Percentiles rank a stretch among this genome's conserved stretches.
These are phyloP conservation scores for Chamaetylas fuelleborni DNA, from an alignment of 2,113 vertebrate species.

Conservation along the genomic window DNA sequence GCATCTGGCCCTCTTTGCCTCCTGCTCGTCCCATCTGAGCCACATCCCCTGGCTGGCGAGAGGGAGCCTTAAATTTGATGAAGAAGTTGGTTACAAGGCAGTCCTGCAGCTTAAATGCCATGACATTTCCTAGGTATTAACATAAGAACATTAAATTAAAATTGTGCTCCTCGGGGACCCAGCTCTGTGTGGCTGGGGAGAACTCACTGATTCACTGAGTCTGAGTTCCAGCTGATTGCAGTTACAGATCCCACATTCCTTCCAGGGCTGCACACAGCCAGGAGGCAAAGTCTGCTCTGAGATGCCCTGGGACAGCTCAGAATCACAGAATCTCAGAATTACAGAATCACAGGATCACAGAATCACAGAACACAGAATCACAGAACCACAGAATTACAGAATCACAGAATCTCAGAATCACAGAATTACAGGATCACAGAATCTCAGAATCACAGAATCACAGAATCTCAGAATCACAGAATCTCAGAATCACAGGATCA, in stretches of 20 bases:
- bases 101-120: slow-evolving; percentile 42
- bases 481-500: not conserved
- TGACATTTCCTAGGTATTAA: slow-evolving; percentile 45
- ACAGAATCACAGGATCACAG: not conserved
- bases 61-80: not conserved
- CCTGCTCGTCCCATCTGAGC: not conserved
- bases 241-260: not conserved
- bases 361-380: not conserved
- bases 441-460: not conserved
- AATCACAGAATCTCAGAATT: not conserved
- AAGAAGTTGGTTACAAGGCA: not conserved
- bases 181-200: not conserved
- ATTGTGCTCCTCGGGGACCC: not conserved
- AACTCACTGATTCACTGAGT: not conserved
- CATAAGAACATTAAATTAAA: slow-evolving; percentile 35
- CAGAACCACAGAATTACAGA: not conserved
- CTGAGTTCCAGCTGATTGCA: not conserved
- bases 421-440: not conserved
- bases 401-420: not conserved
- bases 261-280: not conserved
- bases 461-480: not conserved
- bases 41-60: not conserved
- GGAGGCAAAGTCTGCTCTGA: not conserved
- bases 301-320: not conserved
- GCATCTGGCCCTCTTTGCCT: not conserved